These are phyloP conservation scores for Polyommatus icarus DNA, from an alignment of 2,888 invertebrate genomes.

Conservation along the genomic window DNA sequence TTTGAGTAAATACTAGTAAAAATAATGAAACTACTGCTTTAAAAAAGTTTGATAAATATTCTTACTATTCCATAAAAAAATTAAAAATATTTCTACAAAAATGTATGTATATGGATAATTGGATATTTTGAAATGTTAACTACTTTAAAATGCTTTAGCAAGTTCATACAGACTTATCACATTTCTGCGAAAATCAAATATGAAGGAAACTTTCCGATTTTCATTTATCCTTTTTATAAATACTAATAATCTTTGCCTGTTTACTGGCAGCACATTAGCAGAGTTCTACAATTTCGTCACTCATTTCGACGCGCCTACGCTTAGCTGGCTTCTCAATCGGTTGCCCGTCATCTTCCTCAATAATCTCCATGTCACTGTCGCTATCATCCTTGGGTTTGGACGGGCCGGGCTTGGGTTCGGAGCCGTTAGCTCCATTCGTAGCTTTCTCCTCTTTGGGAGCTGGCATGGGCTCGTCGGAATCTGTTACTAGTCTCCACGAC, in stretches of 20 bases:
- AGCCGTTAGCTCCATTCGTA: conserved; percentile 61
- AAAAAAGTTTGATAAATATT: background rate
- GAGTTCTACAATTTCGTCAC: conserved; percentile 65
- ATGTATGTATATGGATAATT: too few species aligned
- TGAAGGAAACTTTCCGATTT: background rate
- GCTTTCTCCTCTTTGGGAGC: conserved; percentile 63
- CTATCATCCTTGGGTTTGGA: conserved; percentile 62
- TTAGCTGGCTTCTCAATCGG: conserved; percentile 64
- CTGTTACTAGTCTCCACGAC: conserved; percentile 69
- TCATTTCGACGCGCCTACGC: conserved; percentile 63
- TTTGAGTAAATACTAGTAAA: background rate
- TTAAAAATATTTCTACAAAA: background rate
- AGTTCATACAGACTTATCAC: background rate
- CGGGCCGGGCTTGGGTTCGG: conserved; percentile 66
- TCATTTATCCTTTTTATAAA: conserved; percentile 18
- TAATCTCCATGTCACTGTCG: conserved; percentile 75
- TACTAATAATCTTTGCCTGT: conserved; percentile 23
- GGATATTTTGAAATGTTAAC: background rate
- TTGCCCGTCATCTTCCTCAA: conserved; percentile 68
- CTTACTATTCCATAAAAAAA: background rate
- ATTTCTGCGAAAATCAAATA: background rate
- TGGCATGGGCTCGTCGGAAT: conserved; percentile 60
- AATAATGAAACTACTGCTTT: background rate
- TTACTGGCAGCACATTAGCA: conserved; percentile 51
- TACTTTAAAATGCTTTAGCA: background rate